Conservation (phyloP, 2,888 invertebrate species). For the Endomychus coccineus region DNA sequence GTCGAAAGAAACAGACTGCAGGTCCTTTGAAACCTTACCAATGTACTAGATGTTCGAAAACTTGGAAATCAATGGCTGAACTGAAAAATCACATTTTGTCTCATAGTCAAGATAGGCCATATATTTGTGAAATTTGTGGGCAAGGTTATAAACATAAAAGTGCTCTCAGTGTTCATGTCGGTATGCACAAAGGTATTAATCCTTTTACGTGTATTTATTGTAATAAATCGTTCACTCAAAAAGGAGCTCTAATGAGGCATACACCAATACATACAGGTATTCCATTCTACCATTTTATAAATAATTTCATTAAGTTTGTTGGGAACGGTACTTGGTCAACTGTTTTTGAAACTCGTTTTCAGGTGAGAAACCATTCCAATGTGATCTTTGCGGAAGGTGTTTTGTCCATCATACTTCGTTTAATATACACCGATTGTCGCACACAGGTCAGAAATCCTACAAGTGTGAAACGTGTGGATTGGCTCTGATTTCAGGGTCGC, state of each 20-base stretch:
- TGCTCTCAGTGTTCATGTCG: constrained; percentile 46
- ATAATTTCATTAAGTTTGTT: no score
- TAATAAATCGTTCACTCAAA: constrained; percentile 50
- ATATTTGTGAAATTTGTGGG: constrained; percentile 49
- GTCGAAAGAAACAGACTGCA: no score
- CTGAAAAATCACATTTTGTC: constrained; percentile 31
- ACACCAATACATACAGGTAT: constrained; percentile 48
- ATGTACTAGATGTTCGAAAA: constrained; percentile 31
- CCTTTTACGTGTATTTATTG: constrained; percentile 47
- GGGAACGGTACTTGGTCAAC: no score
- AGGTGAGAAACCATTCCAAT: constrained; percentile 36
- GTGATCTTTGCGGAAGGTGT: constrained; percentile 39
- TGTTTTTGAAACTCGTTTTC: no score
- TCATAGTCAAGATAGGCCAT: constrained; percentile 33
- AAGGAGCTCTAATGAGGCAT: constrained; percentile 48
- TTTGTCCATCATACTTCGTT: constrained; percentile 61
- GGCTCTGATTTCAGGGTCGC: constrained; percentile 56
- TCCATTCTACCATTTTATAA: no score
- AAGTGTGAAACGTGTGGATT: constrained; percentile 54
- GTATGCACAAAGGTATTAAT: constrained; percentile 46
- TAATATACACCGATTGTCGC: constrained; percentile 60
- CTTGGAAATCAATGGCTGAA: constrained; percentile 31
- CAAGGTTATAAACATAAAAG: constrained; percentile 46
- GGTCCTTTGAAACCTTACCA: constrained; percentile 22
- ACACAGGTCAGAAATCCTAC: constrained; percentile 55